Evolutionary conservation across 2,113 vertebrate species (phyloP), one percentile per base, ranked within the genome.

Genomic region (Sphaerodactylus townsendi): DNA sequence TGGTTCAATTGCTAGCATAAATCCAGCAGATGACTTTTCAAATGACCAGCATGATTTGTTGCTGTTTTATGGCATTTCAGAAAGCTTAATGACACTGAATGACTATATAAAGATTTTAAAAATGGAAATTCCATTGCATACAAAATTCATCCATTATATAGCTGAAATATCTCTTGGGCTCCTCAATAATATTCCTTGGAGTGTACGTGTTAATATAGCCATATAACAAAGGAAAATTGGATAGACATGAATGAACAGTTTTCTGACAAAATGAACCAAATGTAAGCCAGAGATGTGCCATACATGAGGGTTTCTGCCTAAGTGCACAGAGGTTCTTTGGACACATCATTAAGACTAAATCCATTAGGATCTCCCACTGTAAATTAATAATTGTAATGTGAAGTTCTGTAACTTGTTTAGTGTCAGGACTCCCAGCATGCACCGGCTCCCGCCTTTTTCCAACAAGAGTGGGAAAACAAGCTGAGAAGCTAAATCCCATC

Each of bases 71-170:
- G 64, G 11, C 1, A 0, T 62, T 39, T 90, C 41, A 82, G 7
- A 50, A 87, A 9, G 87, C 11, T 3, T 76, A 77, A 0, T 79
- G 50, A 5, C 23, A 23, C 44, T 1, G 0, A 0, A n/a, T 46
- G 5, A 86, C 65, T 79, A 66, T 59, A 87, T 74, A 74, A 79
- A 79, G 44, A 81, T 87, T 82, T 85, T 88, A 77, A 66, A 70
- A 86, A 86, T 62, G 33, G 35, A 85, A 74, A 0, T 77, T 19
- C 3, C 77, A 30, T 84, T 69, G 5, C 84, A 82, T 83, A 10
- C 59, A 89, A 88, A 87, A 83, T 88, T 82, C 5, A 82, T 88
- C 87, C 78, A 13, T 44, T 77, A 59, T 72, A 71, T 81, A 73
- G 62, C 37, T 79, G 81, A 85, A 91, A 79, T 82, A 82, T 79